Base-by-base conservation (phyloP, 2,797 vertebrate genomes). In the Hydrocynus forskahlii region DNA sequence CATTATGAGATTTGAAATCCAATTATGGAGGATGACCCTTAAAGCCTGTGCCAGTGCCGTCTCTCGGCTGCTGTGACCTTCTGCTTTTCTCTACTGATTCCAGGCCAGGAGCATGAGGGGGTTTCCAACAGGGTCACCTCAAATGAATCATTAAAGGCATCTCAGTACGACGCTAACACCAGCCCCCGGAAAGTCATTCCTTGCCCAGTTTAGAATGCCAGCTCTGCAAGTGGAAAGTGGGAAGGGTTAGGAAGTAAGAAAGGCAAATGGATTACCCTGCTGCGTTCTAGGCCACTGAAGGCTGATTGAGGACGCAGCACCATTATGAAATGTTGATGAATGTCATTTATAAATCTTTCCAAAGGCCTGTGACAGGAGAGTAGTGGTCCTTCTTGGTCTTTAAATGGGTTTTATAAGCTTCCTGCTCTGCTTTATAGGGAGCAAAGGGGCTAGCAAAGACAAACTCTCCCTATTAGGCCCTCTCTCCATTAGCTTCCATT, bases 141-240 rank as follows among this genome's bases (percentile, higher is more conserved):
- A 86, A 83, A 87, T 86, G 38, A 81, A 88, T 88, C 84, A 87
- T 87, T 80, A 85, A 21, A 60, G 78, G 45, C 81, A 85, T 78
- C 81, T 59, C 48, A 40, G 54, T 35, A 19, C 59, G 40, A 55
- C 59, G 64, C 67, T 52, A 50, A 50, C 48, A 48, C 40, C 71
- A 63, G n/a, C 23, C 14, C 48, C 38, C 12, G 8, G 21, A 69
- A 48, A 5, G 67, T 10, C 25, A 73, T 14, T 48, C 10, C 38
- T 40, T 68, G 43, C 14, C 29, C 71, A 38, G 71, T 55, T 57
- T 55, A 29, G 52, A 73, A 57, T 57, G 29, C 71, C 48, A 35
- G 71, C 62, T 64, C 14, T 12, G 60, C 79, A 54, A 70, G 57
- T 48, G 54, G 71, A 78, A 60, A 55, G 17, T 77, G 66, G 38